Evolutionary conservation across 2,888 invertebrate genomes (phyloP).

Genomic region (Agrotis puta): DNA sequence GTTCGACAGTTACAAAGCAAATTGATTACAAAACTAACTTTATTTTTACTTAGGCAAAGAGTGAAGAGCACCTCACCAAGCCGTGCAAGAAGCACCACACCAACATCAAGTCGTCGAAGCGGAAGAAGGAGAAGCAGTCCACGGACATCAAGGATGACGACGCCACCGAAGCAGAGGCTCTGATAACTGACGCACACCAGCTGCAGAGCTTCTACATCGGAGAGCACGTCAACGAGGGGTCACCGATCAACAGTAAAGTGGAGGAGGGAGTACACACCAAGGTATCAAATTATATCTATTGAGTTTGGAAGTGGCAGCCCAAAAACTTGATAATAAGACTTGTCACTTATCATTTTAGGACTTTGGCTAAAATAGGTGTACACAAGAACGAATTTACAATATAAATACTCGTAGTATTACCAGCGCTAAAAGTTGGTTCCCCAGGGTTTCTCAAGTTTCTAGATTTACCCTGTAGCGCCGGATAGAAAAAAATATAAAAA

Average conservation of each 20-base stretch:
- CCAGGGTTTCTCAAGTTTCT: too few relatives aligned
- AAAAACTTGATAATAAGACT: too few relatives aligned
- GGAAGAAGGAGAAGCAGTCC: constrained; percentile 75
- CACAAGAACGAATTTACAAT: too few relatives aligned
- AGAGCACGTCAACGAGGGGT: constrained; percentile 67
- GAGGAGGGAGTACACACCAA: constrained; percentile 52
- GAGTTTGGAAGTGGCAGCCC: too few relatives aligned
- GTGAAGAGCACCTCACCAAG: constrained; percentile 67
- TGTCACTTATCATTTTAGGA: too few relatives aligned
- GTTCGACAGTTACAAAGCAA: too few relatives aligned
- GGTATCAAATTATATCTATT: constrained; percentile 14
- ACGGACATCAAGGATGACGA: constrained; percentile 83
- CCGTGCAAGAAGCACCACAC: constrained; percentile 85
- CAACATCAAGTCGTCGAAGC: constrained; percentile 83
- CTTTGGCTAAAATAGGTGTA: too few relatives aligned
- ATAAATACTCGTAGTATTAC: too few relatives aligned
- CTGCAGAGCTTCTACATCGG: constrained; percentile 79
- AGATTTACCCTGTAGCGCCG: too few relatives aligned
- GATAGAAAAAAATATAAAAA: too few relatives aligned
- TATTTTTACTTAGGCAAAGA: constrained; percentile 51
- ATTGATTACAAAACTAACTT: not conserved
- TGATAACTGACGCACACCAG: constrained; percentile 19
- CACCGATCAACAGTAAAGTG: constrained; percentile 51
- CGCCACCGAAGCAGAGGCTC: constrained; percentile 77
- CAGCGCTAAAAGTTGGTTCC: too few relatives aligned